Conservation (phyloP, 2,888 invertebrate species). For the Drosophila phalerata region DNA sequence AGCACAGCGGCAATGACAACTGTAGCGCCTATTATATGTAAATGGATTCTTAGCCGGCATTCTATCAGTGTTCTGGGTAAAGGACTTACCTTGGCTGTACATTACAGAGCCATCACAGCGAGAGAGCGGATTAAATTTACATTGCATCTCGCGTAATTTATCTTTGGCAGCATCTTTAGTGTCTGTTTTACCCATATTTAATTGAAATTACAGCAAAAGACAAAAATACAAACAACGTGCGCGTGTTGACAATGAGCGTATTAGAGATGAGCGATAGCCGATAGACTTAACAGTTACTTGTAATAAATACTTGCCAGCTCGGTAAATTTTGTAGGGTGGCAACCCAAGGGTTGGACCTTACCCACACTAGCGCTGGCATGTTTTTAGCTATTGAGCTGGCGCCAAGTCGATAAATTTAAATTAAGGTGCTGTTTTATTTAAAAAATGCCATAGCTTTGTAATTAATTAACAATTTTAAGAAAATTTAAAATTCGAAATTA, state of each 20-base stretch:
- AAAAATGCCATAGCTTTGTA: no score
- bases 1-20: slow-evolving; percentile 91
- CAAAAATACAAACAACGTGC: slow-evolving; percentile 55
- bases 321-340: no score
- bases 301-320: no score
- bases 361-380: no score
- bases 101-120: slow-evolving; percentile 93
- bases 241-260: slow-evolving; percentile 21
- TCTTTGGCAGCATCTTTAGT: slow-evolving; percentile 27
- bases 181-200: slow-evolving; percentile 45
- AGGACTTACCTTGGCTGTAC: slow-evolving; percentile 89
- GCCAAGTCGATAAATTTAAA: no score
- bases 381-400: no score
- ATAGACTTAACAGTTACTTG: background rate
- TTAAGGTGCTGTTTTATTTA: no score
- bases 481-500: no score
- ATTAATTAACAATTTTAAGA: no score
- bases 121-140: slow-evolving; percentile 90
- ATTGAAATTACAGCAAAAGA: background rate
- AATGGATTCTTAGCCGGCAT: slow-evolving; percentile 17
- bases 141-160: slow-evolving; percentile 87
- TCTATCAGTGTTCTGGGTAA: background rate
- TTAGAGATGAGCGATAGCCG: slow-evolving; percentile 31
- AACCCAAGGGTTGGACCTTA: no score
- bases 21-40: slow-evolving; percentile 89